Percentiles rank a stretch among this genome's conserved stretches.
These are phyloP conservation scores for Drosophila gaucha DNA, from an alignment of 2,888 invertebrate genomes.

Conservation along the genomic window DNA sequence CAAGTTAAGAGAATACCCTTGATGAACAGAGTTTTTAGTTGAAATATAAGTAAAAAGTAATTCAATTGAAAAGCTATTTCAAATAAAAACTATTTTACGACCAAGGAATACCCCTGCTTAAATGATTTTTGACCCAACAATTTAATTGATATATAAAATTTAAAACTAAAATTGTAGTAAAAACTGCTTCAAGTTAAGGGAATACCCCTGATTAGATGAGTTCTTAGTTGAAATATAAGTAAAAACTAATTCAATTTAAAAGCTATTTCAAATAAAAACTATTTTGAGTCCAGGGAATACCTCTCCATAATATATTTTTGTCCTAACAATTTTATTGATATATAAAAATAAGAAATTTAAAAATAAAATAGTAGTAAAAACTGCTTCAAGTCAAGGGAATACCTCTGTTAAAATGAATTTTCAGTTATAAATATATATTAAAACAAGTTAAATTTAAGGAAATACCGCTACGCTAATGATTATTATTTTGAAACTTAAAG, in stretches of 20 bases:
- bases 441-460: too few species aligned
- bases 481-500: not conserved
- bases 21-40: not conserved
- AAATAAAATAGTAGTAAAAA: not conserved
- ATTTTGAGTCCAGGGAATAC: too few species aligned
- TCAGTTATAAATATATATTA: not conserved
- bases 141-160: too few species aligned
- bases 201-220: not conserved
- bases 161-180: not conserved
- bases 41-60: not conserved
- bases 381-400: not conserved
- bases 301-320: too few species aligned
- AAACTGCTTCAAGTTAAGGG: not conserved
- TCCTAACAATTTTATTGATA: too few species aligned
- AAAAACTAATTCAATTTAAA: too few species aligned
- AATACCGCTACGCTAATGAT: not conserved
- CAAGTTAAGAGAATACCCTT: not conserved
- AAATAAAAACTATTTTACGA: too few species aligned
- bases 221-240: not conserved
- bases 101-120: not conserved
- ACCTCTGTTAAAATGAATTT: not conserved
- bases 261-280: too few species aligned
- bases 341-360: too few species aligned
- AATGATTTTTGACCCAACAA: too few species aligned
- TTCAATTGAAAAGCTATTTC: too few species aligned